Evolutionary conservation across 2,888 invertebrate species (phyloP), one percentile per base, ranked within the genome.

Genomic region (Campopleginae sp.): DNA sequence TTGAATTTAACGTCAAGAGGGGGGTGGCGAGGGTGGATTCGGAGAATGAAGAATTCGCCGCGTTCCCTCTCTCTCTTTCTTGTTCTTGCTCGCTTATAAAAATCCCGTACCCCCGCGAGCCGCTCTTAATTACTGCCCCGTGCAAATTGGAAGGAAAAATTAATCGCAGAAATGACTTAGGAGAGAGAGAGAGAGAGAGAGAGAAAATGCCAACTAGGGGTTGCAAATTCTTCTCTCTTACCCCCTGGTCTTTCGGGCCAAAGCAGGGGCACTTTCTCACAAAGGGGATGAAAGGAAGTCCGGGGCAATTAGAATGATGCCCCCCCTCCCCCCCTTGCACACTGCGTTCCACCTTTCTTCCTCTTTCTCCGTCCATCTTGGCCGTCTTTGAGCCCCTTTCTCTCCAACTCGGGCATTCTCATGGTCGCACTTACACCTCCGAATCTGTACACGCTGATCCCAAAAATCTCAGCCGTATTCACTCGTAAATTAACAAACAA

Each of bases 121-220:
- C 91, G 90, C 92, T 93, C 93, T 93, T 93, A 94, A 94, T 94
- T 93, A 94, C 93, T 93, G 93, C 93, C 93, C 93, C 93, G 94
- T 93, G 93, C 94, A 93, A 93, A 94, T 93, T 94, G 94, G 93
- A 93, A 93, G 94, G 93, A 93, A 94, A 94, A 94, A 94, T 94
- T 94, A 94, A 94, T 94, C 94, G 94, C 93, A 93, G 93, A 94
- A 94, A 93, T 94, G 93, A 94, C 94, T 93, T 93, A 93, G 93
- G 77, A 63, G 75, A 44, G 68, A 76, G 66, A 48, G 61, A 44
- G 68, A 76, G 66, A 48, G 61, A 51, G 76, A 44, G 71, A 66
- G 78, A 54, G 76, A 77, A 65, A 71, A 48, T 38, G 63, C 38
- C 82, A 74, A 82, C 82, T 82, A 86, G 87, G 88, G 58, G 58